A percentile compares a stretch with the other conserved stretches of the same genome.
phyloP scores from a whole-genome alignment of 2,888 invertebrate genomes.

The Noctua janthe region DNA sequence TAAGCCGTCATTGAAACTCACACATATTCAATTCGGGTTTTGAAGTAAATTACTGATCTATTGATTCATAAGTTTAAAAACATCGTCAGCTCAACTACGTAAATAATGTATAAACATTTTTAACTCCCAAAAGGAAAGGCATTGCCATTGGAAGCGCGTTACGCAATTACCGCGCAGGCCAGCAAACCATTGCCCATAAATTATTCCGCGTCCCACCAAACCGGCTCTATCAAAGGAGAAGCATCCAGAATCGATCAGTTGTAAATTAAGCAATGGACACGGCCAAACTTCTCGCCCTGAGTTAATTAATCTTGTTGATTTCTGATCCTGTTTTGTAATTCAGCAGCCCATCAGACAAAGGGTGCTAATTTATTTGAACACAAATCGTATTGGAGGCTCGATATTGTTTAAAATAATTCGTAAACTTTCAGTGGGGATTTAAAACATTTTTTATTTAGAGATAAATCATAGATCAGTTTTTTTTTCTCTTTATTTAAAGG shows the following conservation, averaged over 20 bases:
- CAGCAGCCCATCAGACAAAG: conserved; percentile 58
- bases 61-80: neutral
- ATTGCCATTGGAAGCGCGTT: neutral
- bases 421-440: conserved; percentile 5
- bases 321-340: conserved; percentile 62
- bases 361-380: conserved; percentile 56
- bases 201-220: conserved; percentile 9
- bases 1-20: neutral
- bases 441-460: neutral
- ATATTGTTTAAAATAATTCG: conserved; percentile 15
- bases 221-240: conserved; percentile 28
- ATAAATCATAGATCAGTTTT: neutral
- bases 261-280: conserved; percentile 53
- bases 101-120: neutral
- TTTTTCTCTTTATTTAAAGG: no score
- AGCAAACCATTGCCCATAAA: conserved; percentile 9
- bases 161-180: neutral
- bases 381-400: conserved; percentile 37
- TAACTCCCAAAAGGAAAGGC: neutral
- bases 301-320: conserved; percentile 69
- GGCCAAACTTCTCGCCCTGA: conserved; percentile 52
- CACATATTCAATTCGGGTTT: neutral
- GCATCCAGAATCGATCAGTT: conserved; percentile 52
- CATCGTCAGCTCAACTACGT: neutral
- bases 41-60: neutral